A percentile compares a stretch with the other conserved stretches of the same genome.
These are phyloP conservation scores for Salvelinus fontinalis DNA, from an alignment of 2,113 vertebrate genomes.

Conservation along the genomic window DNA sequence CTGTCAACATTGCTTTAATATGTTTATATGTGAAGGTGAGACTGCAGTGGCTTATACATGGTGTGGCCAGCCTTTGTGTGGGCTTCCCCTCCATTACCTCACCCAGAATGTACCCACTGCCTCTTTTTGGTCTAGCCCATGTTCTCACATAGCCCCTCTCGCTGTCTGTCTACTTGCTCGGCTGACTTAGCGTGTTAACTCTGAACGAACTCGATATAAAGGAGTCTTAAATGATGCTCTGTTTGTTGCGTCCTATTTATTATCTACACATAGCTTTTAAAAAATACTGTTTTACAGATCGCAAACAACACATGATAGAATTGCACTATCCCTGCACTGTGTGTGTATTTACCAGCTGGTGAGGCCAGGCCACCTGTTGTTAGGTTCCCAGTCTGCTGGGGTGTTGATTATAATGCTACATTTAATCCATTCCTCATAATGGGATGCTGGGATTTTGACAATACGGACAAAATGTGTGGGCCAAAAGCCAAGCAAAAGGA, in stretches of 20 bases:
- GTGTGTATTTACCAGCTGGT: too few species aligned
- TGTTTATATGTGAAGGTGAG: slow-evolving; percentile 62
- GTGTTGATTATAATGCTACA: not conserved
- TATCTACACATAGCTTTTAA: too few species aligned
- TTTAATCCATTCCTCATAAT: not conserved
- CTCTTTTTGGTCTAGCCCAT: not conserved
- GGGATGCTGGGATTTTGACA: not conserved
- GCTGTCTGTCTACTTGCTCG: not conserved
- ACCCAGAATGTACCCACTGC: too few species aligned
- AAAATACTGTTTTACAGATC: too few species aligned
- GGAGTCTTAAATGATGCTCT: too few species aligned
- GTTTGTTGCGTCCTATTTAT: too few species aligned
- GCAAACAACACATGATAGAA: too few species aligned
- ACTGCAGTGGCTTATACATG: slow-evolving; percentile 35
- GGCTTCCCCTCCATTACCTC: not conserved
- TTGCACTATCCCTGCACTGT: too few species aligned
- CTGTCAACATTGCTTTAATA: slow-evolving; percentile 38
- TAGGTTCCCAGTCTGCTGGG: too few species aligned
- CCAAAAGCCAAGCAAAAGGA: not conserved
- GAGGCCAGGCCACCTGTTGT: too few species aligned
- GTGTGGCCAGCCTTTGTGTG: slow-evolving; percentile 28
- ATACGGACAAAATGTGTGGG: not conserved
- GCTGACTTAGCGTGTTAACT: not conserved
- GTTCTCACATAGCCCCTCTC: not conserved
- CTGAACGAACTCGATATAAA: too few species aligned